Percentiles rank a stretch among this genome's conserved stretches.
These are phyloP conservation scores for Perizoma affinitatum DNA, from an alignment of 2,888 invertebrate species.

Conservation along the genomic window DNA sequence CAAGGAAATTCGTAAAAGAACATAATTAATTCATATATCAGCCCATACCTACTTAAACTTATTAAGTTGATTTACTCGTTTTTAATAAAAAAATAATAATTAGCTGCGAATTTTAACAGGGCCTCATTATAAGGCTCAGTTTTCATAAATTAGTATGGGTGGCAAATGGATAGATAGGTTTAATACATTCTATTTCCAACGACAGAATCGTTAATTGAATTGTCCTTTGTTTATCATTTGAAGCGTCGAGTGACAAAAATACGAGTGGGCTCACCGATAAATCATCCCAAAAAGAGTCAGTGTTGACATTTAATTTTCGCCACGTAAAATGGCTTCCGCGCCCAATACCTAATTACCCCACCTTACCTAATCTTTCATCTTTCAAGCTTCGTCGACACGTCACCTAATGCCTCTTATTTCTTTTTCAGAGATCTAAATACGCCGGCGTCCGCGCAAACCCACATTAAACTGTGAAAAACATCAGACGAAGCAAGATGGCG, in stretches of 20 bases:
- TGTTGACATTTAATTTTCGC: slow-evolving; percentile 62
- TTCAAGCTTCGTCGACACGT: slow-evolving; percentile 49
- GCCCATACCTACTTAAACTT: no score
- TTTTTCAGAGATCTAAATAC: slow-evolving; percentile 76
- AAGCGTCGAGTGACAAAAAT: slow-evolving; percentile 44
- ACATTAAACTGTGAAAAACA: slow-evolving; percentile 73
- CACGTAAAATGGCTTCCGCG: slow-evolving; percentile 51
- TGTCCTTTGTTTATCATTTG: slow-evolving; percentile 21
- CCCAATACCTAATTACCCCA: slow-evolving; percentile 62
- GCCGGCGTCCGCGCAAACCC: slow-evolving; percentile 53
- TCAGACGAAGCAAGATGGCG: slow-evolving; percentile 71
- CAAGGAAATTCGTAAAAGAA: no score
- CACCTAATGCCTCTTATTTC: slow-evolving; percentile 66
- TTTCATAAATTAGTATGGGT: background rate
- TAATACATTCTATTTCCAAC: slow-evolving; percentile 30
- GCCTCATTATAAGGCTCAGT: background rate
- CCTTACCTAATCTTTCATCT: slow-evolving; percentile 65
- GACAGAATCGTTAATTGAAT: slow-evolving; percentile 37
- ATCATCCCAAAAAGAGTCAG: slow-evolving; percentile 40
- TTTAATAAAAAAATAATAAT: no score
- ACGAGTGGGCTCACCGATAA: slow-evolving; percentile 34
- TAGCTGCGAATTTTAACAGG: background rate
- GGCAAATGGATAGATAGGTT: background rate
- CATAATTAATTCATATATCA: no score
- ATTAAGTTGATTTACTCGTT: no score